A percentile compares a stretch with the other conserved stretches of the same genome.
Conservation (phyloP, 23 tunicate genomes). For the Styela clava region DNA sequence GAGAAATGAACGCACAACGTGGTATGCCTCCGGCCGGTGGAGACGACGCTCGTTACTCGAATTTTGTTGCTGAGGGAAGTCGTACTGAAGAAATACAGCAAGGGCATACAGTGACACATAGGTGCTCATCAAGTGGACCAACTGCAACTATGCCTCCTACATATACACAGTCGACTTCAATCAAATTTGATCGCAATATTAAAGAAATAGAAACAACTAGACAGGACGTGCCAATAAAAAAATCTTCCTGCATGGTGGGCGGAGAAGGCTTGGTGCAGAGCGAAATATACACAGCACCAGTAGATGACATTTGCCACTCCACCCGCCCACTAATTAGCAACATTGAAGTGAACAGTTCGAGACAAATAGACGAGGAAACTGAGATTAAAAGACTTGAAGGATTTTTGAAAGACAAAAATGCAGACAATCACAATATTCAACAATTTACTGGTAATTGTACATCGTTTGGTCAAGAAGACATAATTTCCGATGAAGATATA, state of each 20-base stretch:
- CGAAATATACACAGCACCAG: neutral
- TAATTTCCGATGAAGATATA: constrained; percentile 28
- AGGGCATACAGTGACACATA: neutral
- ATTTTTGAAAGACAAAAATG: constrained; percentile 19
- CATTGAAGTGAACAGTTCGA: constrained; percentile 23
- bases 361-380: neutral
- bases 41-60: neutral
- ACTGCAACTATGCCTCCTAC: neutral
- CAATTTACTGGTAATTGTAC: neutral
- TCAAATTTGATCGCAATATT: neutral
- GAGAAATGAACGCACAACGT: neutral
- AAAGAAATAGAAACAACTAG: neutral
- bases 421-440: neutral
- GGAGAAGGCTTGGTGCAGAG: constrained; percentile 15
- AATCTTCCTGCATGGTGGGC: constrained; percentile 33
- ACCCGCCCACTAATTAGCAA: neutral
- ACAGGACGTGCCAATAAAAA: constrained; percentile 14
- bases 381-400: constrained; percentile 22
- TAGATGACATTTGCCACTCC: neutral
- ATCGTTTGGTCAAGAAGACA: neutral
- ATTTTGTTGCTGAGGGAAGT: neutral
- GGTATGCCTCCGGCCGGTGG: neutral
- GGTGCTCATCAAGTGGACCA: neutral
- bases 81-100: neutral
- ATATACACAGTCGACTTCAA: neutral